Percentiles rank a stretch among this genome's conserved stretches.
Conservation (phyloP, 1,140 invertebrate genomes). For the Drosophila mauritiana region DNA sequence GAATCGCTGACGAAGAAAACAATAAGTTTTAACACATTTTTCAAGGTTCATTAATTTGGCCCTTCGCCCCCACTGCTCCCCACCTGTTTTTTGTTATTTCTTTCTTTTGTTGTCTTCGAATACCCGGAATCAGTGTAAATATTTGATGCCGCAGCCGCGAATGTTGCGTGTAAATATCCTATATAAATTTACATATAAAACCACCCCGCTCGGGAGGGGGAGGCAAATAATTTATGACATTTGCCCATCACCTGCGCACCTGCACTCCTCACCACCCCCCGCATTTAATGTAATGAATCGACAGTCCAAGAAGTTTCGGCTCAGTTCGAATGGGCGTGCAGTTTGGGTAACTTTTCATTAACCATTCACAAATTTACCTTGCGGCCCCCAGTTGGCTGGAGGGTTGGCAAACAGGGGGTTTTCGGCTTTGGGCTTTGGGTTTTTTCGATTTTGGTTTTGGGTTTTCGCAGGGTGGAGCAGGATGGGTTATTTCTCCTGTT, state of each 20-base stretch:
- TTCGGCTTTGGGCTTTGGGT: neutral
- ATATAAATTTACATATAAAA: slow-evolving; percentile 68
- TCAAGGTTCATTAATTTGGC: slow-evolving; percentile 81
- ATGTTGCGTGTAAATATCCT: slow-evolving; percentile 82
- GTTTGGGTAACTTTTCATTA: slow-evolving; percentile 73
- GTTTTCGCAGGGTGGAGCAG: too few relatives aligned
- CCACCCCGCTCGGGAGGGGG: slow-evolving; percentile 1
- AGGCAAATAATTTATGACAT: slow-evolving; percentile 71
- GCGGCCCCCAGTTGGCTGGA: slow-evolving; percentile 32
- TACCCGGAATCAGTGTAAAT: slow-evolving; percentile 72
- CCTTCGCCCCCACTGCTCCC: slow-evolving; percentile 3
- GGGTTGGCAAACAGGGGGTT: neutral
- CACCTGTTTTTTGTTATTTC: neutral
- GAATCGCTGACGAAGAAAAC: slow-evolving; percentile 54
- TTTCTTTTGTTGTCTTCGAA: neutral
- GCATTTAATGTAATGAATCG: slow-evolving; percentile 75
- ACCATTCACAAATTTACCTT: slow-evolving; percentile 83
- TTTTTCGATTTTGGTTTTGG: too few relatives aligned
- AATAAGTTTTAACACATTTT: slow-evolving; percentile 81
- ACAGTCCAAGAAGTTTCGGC: slow-evolving; percentile 39
- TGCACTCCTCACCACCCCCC: neutral
- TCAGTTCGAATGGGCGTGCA: slow-evolving; percentile 9
- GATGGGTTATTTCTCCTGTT: too few relatives aligned
- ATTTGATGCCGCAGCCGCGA: slow-evolving; percentile 76
- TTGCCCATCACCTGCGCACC: slow-evolving; percentile 55